Evolutionary conservation across 35 echinoderm and acorn worm genomes (phyloP), one percentile per base, ranked within the genome.

Genomic region (Heliocidaris tuberculata): DNA sequence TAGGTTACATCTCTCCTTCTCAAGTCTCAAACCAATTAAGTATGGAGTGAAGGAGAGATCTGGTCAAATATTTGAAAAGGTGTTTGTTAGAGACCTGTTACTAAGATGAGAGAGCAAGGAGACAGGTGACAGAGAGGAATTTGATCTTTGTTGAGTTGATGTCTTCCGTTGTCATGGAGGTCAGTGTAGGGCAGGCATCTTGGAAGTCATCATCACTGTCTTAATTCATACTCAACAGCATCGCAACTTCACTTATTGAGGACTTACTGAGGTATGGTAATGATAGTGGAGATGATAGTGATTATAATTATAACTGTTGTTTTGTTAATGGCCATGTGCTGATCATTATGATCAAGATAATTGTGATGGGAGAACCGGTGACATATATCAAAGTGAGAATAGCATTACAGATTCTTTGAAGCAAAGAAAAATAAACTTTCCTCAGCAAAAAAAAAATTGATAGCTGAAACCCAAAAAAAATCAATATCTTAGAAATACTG

Each of bases 61-160:
- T 89, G 87, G 87, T 89, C 87, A 89, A 89, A 89, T 89, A 89
- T 89, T 89, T 89, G 87, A 89, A 31, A 48, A 89, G 87, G 87
- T 47, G 87, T 89, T 89, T 89, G 87, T 89, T 27, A 48, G 87
- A 89, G 47, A 89, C 87, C 87, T 89, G 87, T 89, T 89, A 89
- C 31, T 0, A 89, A 89, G 70, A 0, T 19, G 35, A 42, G 35
- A 29, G 70, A 85, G 86, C 86, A 88, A 7, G 47, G 31, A 88
- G 65, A 42, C 47, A 48, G 87, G 87, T 89, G 87, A 89, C 15
- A 3, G 47, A 89, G 87, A 47, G 31, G 87, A 47, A 89, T 89
- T 32, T 89, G 31, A 89, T 89, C 47, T 32, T 47, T 89, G 87
- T 89, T 48, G 31, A 89, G 15, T 89, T 32, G 87, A 89, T 89